Base-by-base conservation (phyloP, 2,888 invertebrate genomes). In the Caenorhabditis japonica region DNA sequence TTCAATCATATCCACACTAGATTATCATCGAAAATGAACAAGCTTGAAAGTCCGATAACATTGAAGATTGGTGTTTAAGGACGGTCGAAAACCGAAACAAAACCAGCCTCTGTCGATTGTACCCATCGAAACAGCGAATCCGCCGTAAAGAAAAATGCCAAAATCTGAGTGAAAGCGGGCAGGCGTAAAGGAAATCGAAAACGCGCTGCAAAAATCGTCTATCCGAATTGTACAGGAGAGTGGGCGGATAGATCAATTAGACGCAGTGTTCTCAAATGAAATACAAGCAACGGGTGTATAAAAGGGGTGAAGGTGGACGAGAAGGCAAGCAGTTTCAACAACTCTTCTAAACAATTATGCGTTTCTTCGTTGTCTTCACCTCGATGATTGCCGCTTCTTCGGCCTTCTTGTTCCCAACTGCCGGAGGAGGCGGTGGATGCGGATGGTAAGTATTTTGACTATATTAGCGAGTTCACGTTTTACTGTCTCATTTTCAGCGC, bases 381-480 rank as follows among this genome's bases (percentile, higher is more conserved):
- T 60, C 69, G 34, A 56, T 74, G 55, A 36, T 74, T 49, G 74
- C 62, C 53, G 68, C 52, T 47, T 21, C 69, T 33, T 62, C 69
- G 43, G 74, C 74, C 53, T 74, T 74, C 69, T 46, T 74, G 49
- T 74, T 74, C 74, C 74, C 74, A 49, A 46, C 58, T 10, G 38
- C 58, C 46, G 74, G 73, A 60, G 76, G 76, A 53, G 69, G 68
- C 17, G 60, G 64, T 44, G 73, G 30, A 55, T 70, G 76, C 38
- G 69, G 74, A 71, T 70, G 70, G 62, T 64, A 38, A 55, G 55
- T 33, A 3, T 21, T 36, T 53, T 13, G 34, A 36, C 0, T 0
- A 5, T 39, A 4, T 19, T 17, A 30, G 27, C 5, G 4, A 12
- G 3, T 34, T 21, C 10, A 21, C n/a, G 3, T 25, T n/a, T 34